Conservation (phyloP, 2,888 invertebrate species). For the Itoplectis maculator region DNA sequence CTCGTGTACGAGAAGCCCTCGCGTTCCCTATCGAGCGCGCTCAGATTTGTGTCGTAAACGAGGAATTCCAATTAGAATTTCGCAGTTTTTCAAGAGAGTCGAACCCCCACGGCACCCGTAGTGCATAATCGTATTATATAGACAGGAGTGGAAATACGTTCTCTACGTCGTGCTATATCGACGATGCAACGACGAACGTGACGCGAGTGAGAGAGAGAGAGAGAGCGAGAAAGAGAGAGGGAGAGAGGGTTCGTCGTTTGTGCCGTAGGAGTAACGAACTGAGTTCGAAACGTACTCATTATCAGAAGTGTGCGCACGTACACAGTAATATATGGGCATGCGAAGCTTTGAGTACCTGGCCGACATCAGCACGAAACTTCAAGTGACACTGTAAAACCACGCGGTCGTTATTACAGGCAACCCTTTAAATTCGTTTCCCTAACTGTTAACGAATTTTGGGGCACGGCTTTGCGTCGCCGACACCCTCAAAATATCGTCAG, state of each 20-base stretch:
- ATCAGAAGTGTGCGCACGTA: neutral
- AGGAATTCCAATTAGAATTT: slow-evolving; percentile 53
- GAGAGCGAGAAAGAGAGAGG: too few relatives aligned
- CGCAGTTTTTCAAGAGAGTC: slow-evolving; percentile 25
- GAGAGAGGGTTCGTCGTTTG: neutral
- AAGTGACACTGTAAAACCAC: neutral
- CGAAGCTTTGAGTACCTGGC: neutral
- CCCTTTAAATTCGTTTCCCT: neutral
- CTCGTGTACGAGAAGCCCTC: neutral
- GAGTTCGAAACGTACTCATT: slow-evolving; percentile 23
- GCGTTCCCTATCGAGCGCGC: slow-evolving; percentile 18
- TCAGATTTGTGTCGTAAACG: slow-evolving; percentile 37
- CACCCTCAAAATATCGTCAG: too few relatives aligned
- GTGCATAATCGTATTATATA: slow-evolving; percentile 3
- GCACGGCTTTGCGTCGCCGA: neutral
- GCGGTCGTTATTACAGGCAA: neutral
- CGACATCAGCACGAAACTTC: neutral
- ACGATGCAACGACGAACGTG: neutral
- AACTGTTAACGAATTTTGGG: neutral
- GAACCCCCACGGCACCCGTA: neutral
- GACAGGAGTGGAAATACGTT: slow-evolving; percentile 27
- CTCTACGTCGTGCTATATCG: neutral
- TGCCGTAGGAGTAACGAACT: slow-evolving; percentile 9
- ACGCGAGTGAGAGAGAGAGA: too few relatives aligned
- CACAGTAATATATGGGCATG: neutral